phyloP scores from a whole-genome alignment of 2,113 vertebrate species.

The Etheostoma cragini region DNA sequence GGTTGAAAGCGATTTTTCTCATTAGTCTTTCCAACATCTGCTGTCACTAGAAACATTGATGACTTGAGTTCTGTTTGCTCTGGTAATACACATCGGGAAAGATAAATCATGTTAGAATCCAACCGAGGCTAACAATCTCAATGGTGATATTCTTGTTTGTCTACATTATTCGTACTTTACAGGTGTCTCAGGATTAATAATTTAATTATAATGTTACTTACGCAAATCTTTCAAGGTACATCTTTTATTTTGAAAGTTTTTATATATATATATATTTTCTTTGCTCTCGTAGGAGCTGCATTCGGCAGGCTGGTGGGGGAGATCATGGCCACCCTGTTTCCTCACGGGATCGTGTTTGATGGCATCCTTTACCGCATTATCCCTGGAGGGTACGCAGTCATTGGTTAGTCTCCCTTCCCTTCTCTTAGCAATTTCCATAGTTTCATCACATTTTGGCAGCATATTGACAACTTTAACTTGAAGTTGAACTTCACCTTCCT shows the following conservation, averaged over 20 bases:
- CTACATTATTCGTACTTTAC: not conserved
- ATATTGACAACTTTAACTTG: not conserved
- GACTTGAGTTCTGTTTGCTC: not conserved
- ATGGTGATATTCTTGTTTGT: not conserved
- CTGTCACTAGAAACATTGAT: conserved; percentile 4
- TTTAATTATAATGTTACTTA: not conserved
- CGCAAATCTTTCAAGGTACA: not conserved
- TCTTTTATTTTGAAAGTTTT: not conserved
- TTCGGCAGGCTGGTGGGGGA: conserved; percentile 94
- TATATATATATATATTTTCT: not conserved
- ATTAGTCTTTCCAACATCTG: not conserved
- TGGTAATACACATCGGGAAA: not conserved
- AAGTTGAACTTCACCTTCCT: not conserved
- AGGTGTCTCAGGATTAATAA: not conserved
- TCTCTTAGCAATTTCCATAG: not conserved
- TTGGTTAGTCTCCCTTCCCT: conserved; percentile 86
- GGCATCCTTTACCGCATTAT: conserved; percentile 94
- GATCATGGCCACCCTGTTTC: conserved; percentile 94
- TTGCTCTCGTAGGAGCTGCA: conserved; percentile 86
- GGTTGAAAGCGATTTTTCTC: not conserved
- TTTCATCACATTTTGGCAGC: not conserved
- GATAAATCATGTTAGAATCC: too few relatives aligned
- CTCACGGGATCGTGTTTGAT: conserved; percentile 93
- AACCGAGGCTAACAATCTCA: not conserved
- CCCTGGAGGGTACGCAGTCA: conserved; percentile 96